phyloP scores from a whole-genome alignment of 2,113 vertebrate species.

The Tricholaema leucomelas region DNA sequence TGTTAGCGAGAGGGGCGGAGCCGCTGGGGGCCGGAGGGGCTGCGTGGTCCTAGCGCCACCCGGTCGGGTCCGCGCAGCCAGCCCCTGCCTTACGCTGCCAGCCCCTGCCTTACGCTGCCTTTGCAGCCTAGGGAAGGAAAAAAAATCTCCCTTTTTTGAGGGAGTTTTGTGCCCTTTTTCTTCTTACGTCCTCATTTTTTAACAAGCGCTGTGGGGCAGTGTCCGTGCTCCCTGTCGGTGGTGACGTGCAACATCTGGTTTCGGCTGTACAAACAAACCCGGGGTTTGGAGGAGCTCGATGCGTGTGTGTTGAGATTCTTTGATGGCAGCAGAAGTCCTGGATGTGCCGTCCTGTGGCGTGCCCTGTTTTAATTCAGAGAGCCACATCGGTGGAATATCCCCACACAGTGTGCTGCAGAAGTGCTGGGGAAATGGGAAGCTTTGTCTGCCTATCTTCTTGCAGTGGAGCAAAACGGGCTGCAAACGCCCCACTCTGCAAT shows the following conservation, averaged over 20 bases:
- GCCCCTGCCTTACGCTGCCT: too few species aligned
- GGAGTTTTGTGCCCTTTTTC: accelerated
- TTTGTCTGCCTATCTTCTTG: not conserved
- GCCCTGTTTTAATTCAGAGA: not conserved
- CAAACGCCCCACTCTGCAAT: accelerated
- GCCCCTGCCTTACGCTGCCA: not conserved
- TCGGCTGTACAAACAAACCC: not conserved
- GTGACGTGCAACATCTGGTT: not conserved
- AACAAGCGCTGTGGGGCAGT: too few species aligned
- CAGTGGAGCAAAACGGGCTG: not conserved
- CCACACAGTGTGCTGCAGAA: accelerated
- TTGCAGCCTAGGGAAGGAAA: not conserved
- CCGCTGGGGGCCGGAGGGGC: not conserved
- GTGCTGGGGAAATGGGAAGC: not conserved
- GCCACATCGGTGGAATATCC: too few species aligned
- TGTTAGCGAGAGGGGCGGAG: not conserved
- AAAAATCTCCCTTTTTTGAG: too few species aligned
- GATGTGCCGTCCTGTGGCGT: not conserved
- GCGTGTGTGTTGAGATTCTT: not conserved
- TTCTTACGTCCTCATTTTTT: accelerated
- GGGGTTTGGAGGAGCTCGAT: not conserved
- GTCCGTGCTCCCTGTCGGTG: not conserved
- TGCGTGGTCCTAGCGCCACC: not conserved
- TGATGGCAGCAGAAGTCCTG: not conserved
- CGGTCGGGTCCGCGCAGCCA: not conserved